These are phyloP conservation scores for Boloria selene DNA, from an alignment of 2,888 invertebrate genomes.

Conservation along the genomic window DNA sequence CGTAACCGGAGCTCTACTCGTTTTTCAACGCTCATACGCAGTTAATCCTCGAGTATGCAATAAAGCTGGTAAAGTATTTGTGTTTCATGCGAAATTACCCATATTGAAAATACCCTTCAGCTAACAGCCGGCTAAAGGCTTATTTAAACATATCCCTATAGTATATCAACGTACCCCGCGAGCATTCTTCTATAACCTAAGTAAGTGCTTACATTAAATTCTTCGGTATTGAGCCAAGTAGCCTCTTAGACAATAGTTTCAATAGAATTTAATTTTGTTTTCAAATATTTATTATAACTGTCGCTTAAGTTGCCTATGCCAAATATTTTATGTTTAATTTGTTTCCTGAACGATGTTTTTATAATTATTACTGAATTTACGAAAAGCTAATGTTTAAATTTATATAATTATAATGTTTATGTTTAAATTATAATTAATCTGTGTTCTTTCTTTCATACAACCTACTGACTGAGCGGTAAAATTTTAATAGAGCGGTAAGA, in stretches of 20 bases:
- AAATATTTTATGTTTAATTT: constrained; percentile 59
- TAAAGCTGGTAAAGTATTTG: constrained; percentile 80
- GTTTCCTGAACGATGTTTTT: constrained; percentile 26
- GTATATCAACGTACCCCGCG: constrained; percentile 55
- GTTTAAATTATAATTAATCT: too few relatives aligned
- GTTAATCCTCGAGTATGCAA: constrained; percentile 80
- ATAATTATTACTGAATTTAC: constrained; percentile 19
- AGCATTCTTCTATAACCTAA: constrained; percentile 56
- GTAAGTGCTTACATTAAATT: constrained; percentile 55
- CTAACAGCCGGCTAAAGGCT: constrained; percentile 74
- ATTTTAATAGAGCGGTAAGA: too few relatives aligned
- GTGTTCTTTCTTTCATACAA: too few relatives aligned
- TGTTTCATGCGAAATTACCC: constrained; percentile 79
- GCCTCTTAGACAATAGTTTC: constrained; percentile 54
- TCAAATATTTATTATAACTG: constrained; percentile 64
- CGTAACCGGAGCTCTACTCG: constrained; percentile 69
- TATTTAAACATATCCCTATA: constrained; percentile 68
- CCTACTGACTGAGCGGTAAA: too few relatives aligned
- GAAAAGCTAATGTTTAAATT: too few relatives aligned
- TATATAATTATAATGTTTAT: too few relatives aligned
- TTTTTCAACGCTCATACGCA: constrained; percentile 77
- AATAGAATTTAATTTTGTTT: constrained; percentile 60
- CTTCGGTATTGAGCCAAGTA: constrained; percentile 45
- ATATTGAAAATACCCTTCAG: constrained; percentile 81
- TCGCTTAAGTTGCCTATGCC: constrained; percentile 52